Base-by-base conservation (phyloP, 2,888 invertebrate species). In the Acrobasis consociella region DNA sequence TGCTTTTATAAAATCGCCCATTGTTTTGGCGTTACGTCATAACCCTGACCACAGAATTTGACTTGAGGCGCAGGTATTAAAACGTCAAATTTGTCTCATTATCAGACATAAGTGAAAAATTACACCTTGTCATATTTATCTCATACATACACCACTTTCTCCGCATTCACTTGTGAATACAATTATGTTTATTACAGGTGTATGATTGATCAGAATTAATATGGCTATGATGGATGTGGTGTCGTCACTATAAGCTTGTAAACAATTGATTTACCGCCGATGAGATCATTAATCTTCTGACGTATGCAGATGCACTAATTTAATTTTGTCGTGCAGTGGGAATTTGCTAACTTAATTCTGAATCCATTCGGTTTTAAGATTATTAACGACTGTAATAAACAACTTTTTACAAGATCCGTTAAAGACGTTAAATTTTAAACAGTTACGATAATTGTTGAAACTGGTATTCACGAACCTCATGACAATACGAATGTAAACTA, bases 251-350 rank as follows among this genome's bases (percentile, higher is more conserved):
- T 60, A 42, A 22, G 42, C 75, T 71, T 72, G 67, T 76, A 72
- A 55, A 75, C 76, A 81, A 83, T 86, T 82, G 82, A 83, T 85
- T 75, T 75, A 70, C 78, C 22, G 38, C 42, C 11, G 8, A 38
- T 39, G 15, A 55, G 55, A 37, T 55, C 37, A 39, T 39, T 39
- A 39, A 55, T 39, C 55, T 52, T 31, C 5, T 31, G 52, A 37
- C 11, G 13, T 52, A 22, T 5, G 16, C 13, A 37, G 5, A 17
- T 50, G 17, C 17, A 11, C 22, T 22, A 22, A 22, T 22, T 50
- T 60, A 58, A 65, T 62, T 38, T 63, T 66, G 5, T 31, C 31
- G 7, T 31, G 31, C 31, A 31, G 31, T 31, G 7, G 31, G 31
- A 31, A 31, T 22, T 3, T 22, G 22, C 22, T 22, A 22, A 22